Evolutionary conservation across 2,888 invertebrate species (phyloP).

Genomic region (Napeogenes inachia): DNA sequence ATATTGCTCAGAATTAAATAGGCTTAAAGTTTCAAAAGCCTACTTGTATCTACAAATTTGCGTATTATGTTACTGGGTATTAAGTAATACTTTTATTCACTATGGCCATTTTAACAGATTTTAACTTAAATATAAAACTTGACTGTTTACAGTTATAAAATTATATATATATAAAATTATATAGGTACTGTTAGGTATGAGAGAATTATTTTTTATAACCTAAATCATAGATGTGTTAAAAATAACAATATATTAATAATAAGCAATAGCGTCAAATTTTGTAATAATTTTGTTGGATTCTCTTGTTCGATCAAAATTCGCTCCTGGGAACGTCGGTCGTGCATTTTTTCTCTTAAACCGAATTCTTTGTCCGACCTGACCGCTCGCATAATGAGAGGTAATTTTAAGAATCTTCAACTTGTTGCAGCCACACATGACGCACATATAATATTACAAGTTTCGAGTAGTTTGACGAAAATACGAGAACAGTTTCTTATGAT

Average conservation of each 20-base stretch:
- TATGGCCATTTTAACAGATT: too few species aligned
- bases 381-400: conserved; percentile 9
- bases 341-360: conserved; percentile 9
- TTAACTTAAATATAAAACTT: too few species aligned
- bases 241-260: too few species aligned
- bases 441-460: conserved; percentile 3
- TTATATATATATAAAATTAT: too few species aligned
- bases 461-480: neutral
- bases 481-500: too few species aligned
- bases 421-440: conserved; percentile 1
- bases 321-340: neutral
- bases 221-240: too few species aligned
- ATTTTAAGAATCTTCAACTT: neutral
- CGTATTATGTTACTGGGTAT: neutral
- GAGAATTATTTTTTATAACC: too few species aligned
- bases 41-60: neutral
- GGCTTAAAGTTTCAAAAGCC: conserved; percentile 23
- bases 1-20: conserved; percentile 17
- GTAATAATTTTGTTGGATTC: neutral
- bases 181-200: too few species aligned
- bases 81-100: neutral
- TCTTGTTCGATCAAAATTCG: neutral
- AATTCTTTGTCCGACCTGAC: conserved; percentile 9
- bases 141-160: too few species aligned
- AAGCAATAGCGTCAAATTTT: neutral